Evolutionary conservation across 2,797 vertebrate species (phyloP).

Genomic region (Lepilemur septentrionalis): DNA sequence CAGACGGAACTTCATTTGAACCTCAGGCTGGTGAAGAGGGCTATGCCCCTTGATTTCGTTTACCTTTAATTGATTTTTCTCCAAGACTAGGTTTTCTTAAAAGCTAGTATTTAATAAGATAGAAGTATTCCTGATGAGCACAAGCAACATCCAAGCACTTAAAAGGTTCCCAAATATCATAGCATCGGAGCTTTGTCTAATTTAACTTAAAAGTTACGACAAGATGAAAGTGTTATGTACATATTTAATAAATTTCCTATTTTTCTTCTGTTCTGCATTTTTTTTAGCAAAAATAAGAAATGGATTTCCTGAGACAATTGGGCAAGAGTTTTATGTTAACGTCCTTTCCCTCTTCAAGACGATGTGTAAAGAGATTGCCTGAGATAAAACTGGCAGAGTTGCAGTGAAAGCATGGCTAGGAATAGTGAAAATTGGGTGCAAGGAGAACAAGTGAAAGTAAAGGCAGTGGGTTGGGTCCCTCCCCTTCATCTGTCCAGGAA

Average conservation of each 20-base stretch:
- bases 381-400: background rate
- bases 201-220: background rate
- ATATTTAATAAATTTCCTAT: background rate
- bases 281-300: background rate
- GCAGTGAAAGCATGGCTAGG: background rate
- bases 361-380: background rate
- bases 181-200: background rate
- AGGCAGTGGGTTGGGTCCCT: background rate
- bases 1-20: background rate
- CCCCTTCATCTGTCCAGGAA: background rate
- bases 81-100: background rate
- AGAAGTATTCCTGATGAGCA: background rate
- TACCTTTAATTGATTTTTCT: background rate
- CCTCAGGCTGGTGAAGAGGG: background rate
- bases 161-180: background rate
- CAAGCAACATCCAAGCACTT: background rate
- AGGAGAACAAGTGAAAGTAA: background rate
- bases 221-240: background rate
- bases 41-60: background rate
- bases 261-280: background rate
- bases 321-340: background rate
- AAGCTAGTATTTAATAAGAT: background rate
- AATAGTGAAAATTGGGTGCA: background rate
- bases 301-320: background rate
- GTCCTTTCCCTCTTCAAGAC: background rate